Percentiles rank a stretch among this genome's conserved stretches.
Conservation (phyloP, 2,888 invertebrate genomes). For the Sycophila texana region DNA sequence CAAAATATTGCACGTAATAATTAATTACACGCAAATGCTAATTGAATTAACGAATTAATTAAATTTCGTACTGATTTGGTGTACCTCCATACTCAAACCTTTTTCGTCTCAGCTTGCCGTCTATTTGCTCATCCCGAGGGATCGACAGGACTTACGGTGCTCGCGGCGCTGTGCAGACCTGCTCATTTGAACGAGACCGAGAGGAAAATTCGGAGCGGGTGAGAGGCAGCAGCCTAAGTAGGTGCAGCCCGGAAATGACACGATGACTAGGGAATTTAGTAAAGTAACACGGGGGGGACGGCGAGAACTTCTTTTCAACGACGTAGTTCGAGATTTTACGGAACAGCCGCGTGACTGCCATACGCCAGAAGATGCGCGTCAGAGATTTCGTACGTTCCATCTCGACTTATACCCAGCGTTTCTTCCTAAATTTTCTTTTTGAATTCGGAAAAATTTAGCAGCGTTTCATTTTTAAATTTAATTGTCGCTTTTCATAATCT, state of each 20-base stretch:
- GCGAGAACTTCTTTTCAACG: constrained; percentile 28
- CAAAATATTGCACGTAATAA: too few relatives aligned
- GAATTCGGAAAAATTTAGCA: background rate
- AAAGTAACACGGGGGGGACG: constrained; percentile 10
- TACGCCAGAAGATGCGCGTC: background rate
- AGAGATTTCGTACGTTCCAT: constrained; percentile 25
- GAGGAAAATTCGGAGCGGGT: constrained; percentile 15
- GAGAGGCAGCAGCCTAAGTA: constrained; percentile 23
- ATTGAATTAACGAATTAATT: too few relatives aligned
- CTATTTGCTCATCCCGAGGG: background rate
- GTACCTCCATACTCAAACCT: too few relatives aligned
- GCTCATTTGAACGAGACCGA: background rate
- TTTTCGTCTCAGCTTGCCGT: too few relatives aligned
- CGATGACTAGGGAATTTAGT: constrained; percentile 33
- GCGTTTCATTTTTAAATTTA: too few relatives aligned
- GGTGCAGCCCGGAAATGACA: constrained; percentile 44
- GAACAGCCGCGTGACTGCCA: constrained; percentile 7
- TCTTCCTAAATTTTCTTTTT: background rate
- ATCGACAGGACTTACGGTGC: background rate
- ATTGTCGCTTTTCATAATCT: too few relatives aligned
- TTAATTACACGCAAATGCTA: too few relatives aligned
- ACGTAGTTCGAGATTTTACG: constrained; percentile 28
- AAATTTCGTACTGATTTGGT: too few relatives aligned
- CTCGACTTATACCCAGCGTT: background rate
- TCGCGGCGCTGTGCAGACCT: background rate